Evolutionary conservation across 1,140 invertebrate species (phyloP).

Genomic region (Ridgeia piscesae): DNA sequence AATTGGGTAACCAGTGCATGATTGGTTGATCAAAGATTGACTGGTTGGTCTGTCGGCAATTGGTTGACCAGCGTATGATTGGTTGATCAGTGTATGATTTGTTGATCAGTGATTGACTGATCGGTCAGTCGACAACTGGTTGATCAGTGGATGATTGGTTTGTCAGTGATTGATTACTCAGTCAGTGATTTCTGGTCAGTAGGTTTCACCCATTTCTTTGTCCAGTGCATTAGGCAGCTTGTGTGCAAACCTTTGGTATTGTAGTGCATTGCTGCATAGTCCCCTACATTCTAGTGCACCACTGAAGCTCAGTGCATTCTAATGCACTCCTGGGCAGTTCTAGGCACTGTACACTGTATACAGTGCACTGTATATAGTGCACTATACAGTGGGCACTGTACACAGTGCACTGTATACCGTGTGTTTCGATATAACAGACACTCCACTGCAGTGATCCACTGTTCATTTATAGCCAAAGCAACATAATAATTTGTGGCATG

Average conservation of each 20-base stretch:
- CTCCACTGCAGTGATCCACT: not conserved
- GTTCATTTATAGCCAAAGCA: not conserved
- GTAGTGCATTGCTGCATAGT: not conserved
- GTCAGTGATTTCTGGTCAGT: not conserved
- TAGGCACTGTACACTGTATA: not conserved
- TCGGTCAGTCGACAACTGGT: not conserved
- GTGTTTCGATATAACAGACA: not conserved
- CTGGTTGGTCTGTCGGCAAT: not conserved
- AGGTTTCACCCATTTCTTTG: not conserved
- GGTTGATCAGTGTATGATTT: not conserved
- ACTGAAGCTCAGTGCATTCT: not conserved
- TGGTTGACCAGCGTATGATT: not conserved
- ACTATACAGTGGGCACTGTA: too few relatives aligned
- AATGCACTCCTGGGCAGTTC: not conserved
- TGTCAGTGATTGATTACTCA: not conserved
- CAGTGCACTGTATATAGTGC: too few relatives aligned
- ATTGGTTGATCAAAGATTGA: too few relatives aligned
- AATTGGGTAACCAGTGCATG: too few relatives aligned
- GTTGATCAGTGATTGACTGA: not conserved
- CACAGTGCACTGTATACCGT: not conserved
- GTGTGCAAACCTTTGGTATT: not conserved
- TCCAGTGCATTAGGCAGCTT: not conserved
- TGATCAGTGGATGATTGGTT: not conserved
- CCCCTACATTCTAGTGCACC: not conserved
- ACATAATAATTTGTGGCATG: not conserved